These are phyloP conservation scores for Calliopum simillimum DNA, from an alignment of 2,888 invertebrate genomes.

Conservation along the genomic window DNA sequence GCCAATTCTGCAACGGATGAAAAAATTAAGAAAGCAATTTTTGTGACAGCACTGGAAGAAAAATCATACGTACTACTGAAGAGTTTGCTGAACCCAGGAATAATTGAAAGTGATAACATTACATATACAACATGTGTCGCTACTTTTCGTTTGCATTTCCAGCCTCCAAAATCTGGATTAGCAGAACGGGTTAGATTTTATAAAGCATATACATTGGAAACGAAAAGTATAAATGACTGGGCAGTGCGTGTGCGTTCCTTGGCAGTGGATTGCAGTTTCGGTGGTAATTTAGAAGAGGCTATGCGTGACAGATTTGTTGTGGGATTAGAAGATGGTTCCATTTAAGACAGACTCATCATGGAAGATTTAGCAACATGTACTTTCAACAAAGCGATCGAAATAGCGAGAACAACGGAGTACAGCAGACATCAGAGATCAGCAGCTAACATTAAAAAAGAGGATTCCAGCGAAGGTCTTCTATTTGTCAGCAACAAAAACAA, in stretches of 20 bases:
- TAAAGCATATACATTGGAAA: background rate
- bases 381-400: background rate
- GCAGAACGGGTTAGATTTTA: background rate
- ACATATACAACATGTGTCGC: background rate
- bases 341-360: background rate
- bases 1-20: background rate
- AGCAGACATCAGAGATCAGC: background rate
- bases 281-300: background rate
- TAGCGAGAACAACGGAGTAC: constrained; percentile 1
- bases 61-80: background rate
- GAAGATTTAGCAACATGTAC: background rate
- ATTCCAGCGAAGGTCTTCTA: background rate
- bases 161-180: background rate
- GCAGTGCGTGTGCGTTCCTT: constrained; percentile 1
- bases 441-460: background rate
- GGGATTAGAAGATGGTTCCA: background rate
- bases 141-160: background rate
- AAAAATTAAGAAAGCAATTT: background rate
- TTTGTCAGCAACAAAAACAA: constrained; percentile 3
- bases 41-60: background rate
- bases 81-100: background rate
- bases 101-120: background rate
- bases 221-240: background rate
- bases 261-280: constrained; percentile 3
- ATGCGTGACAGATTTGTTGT: background rate